phyloP scores from a whole-genome alignment of 2,797 vertebrate genomes.

The Acipenser ruthenus region DNA sequence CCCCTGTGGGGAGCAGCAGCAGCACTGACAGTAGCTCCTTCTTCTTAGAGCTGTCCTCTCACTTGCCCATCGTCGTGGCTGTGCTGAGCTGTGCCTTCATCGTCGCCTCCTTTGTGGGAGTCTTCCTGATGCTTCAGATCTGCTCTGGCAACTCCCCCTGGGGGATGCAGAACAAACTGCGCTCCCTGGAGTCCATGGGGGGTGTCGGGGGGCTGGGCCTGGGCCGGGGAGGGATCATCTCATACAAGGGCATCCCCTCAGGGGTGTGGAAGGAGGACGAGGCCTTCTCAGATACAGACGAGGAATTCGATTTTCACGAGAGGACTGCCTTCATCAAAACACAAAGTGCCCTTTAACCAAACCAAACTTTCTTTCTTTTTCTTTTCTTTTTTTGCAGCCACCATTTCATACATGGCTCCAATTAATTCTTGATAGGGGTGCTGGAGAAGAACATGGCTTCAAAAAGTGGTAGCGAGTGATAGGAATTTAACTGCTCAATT shows the following conservation, averaged over 20 bases:
- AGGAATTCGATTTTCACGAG: slow-evolving; percentile 81
- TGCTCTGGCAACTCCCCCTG: slow-evolving; percentile 67
- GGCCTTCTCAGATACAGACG: slow-evolving; percentile 74
- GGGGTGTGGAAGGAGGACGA: slow-evolving; percentile 80
- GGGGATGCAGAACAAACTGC: slow-evolving; percentile 76
- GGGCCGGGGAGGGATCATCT: slow-evolving; percentile 59
- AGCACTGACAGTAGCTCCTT: background rate
- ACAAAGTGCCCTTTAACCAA: slow-evolving; percentile 97
- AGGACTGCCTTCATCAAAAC: slow-evolving; percentile 98
- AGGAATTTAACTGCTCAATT: too few relatives aligned
- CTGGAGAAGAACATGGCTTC: too few relatives aligned
- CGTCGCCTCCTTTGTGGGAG: slow-evolving; percentile 66
- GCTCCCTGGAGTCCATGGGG: slow-evolving; percentile 57
- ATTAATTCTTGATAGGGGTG: too few relatives aligned
- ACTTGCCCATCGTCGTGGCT: slow-evolving; percentile 68
- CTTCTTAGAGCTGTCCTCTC: slow-evolving; percentile 34
- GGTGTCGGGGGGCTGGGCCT: slow-evolving; percentile 45
- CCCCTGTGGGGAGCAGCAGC: slow-evolving; percentile 32
- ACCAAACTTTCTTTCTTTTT: slow-evolving; percentile 36
- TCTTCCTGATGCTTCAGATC: slow-evolving; percentile 86
- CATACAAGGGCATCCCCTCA: slow-evolving; percentile 87
- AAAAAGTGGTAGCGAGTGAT: too few relatives aligned
- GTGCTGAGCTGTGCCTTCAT: slow-evolving; percentile 86
- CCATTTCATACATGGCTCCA: too few relatives aligned
- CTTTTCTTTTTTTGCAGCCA: background rate